phyloP scores from a whole-genome alignment of 2,888 invertebrate species.

The Blomia tropicalis region DNA sequence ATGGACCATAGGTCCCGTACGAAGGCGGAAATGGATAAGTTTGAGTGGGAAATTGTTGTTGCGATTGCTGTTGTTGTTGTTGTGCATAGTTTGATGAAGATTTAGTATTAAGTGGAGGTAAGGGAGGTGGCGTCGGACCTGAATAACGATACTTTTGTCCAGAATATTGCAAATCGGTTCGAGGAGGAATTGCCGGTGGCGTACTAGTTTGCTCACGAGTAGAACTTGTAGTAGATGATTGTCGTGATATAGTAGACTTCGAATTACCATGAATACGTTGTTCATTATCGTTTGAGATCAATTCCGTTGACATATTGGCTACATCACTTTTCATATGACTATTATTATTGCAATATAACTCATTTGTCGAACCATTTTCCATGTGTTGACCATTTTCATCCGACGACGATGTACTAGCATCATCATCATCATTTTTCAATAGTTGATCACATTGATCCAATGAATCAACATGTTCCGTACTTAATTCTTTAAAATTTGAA shows the following conservation, averaged over 20 bases:
- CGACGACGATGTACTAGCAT: too few relatives aligned
- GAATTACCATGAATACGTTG: too few relatives aligned
- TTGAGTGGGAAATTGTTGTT: neutral
- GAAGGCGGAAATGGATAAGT: neutral
- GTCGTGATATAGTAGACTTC: slow-evolving; percentile 10
- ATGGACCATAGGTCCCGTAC: neutral
- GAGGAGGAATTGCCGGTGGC: slow-evolving; percentile 9
- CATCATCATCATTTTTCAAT: too few relatives aligned
- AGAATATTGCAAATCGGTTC: slow-evolving; percentile 6
- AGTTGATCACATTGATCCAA: too few relatives aligned
- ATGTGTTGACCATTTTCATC: too few relatives aligned
- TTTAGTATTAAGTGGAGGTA: neutral
- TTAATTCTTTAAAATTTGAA: too few relatives aligned
- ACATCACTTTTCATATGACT: too few relatives aligned
- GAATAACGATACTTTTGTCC: neutral
- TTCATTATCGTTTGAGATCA: too few relatives aligned
- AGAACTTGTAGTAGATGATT: slow-evolving; percentile 4
- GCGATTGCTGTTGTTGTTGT: neutral
- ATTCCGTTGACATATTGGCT: too few relatives aligned
- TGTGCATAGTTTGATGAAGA: neutral
- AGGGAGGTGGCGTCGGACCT: neutral
- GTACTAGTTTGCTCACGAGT: neutral
- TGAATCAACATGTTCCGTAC: too few relatives aligned
- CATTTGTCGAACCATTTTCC: too few relatives aligned
- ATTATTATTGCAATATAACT: too few relatives aligned